Evolutionary conservation across 2,797 vertebrate genomes (phyloP), one percentile per base, ranked within the genome.

Genomic region (Diglossa cyanea): DNA sequence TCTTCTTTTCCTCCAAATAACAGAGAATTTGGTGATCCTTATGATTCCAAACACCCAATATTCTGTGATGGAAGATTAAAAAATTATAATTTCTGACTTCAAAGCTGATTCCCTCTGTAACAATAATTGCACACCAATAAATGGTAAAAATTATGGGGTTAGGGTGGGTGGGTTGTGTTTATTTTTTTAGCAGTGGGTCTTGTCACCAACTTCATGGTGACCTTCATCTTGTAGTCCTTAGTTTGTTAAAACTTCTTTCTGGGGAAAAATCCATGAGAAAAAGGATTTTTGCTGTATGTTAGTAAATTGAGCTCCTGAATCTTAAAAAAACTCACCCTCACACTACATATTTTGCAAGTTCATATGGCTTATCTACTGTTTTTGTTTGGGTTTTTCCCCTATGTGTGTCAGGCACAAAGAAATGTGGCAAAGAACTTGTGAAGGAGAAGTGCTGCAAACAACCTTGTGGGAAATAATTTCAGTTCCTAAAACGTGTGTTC

Each of bases 341-440:
- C 30, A 4, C 13, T 40, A 3, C 11, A 6, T 53, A 16, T 47
- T 84, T 30, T 57, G 31, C 60, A 57, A 51, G 17, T 33, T 85
- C 23, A 11, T 23, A 0, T 2, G 3, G 14, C 47, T 78, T 67
- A 33, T 39, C 58, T 45, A 0, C 8, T 7, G 3, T 1, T 57
- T 68, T 73, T 39, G 19, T 51, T 61, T 68, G 54, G 42, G 33
- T 39, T 57, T 39, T 5, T 15, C 26, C 53, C 57, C 7, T 2
- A 1, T 4, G 13, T 42, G 24, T 42, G 51, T 68, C 19, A 18
- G 44, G 20, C 4, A 0, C 39, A 26, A 79, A 68, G 50, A 50
- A 45, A 61, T 2, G 10, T 31, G 39, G 30, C 1, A 6, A 37
- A 61, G 55, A 73, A 62, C 35, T 67, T 18, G 10, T 28, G 13